A percentile compares a stretch with the other conserved stretches of the same genome.
These are phyloP conservation scores for Magallana ariakensis DNA, from an alignment of 1,140 invertebrate genomes.

Conservation along the genomic window DNA sequence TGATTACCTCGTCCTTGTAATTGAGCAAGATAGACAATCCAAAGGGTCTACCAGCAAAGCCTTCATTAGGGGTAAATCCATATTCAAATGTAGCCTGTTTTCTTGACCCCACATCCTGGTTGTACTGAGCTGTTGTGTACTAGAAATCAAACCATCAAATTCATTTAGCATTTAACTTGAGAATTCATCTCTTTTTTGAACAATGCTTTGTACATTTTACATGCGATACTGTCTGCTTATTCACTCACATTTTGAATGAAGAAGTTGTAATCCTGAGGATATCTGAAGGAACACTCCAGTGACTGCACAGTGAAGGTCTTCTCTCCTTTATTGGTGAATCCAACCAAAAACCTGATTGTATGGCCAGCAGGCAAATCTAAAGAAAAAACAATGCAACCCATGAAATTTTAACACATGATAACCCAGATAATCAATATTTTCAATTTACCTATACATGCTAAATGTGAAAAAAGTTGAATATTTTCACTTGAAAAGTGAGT, in stretches of 20 bases:
- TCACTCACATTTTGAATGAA: conserved; percentile 93
- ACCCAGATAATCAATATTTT: too few relatives aligned
- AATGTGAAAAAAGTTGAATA: too few relatives aligned
- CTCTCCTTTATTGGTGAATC: conserved; percentile 96
- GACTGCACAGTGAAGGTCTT: conserved; percentile 94
- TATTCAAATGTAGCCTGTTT: conserved; percentile 97
- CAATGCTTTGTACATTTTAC: background rate
- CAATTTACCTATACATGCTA: too few relatives aligned
- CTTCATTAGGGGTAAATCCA: conserved; percentile 95
- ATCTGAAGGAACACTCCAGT: conserved; percentile 98
- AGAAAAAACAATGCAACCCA: conserved; percentile 68
- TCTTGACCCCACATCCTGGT: conserved; percentile 91
- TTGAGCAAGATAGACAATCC: conserved; percentile 95
- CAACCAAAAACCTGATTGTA: conserved; percentile 96
- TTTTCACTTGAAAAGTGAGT: too few relatives aligned
- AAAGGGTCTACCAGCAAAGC: conserved; percentile 96
- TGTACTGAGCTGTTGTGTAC: conserved; percentile 95
- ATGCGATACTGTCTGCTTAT: too few relatives aligned
- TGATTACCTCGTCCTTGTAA: conserved; percentile 88
- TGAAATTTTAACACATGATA: background rate
- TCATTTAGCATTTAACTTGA: background rate
- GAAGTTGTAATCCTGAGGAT: conserved; percentile 98
- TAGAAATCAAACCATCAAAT: conserved; percentile 66
- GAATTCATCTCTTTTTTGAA: background rate
- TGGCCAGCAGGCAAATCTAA: conserved; percentile 94